These are phyloP conservation scores for Galerucella nymphaeae DNA, from an alignment of 2,888 invertebrate genomes.

Conservation along the genomic window DNA sequence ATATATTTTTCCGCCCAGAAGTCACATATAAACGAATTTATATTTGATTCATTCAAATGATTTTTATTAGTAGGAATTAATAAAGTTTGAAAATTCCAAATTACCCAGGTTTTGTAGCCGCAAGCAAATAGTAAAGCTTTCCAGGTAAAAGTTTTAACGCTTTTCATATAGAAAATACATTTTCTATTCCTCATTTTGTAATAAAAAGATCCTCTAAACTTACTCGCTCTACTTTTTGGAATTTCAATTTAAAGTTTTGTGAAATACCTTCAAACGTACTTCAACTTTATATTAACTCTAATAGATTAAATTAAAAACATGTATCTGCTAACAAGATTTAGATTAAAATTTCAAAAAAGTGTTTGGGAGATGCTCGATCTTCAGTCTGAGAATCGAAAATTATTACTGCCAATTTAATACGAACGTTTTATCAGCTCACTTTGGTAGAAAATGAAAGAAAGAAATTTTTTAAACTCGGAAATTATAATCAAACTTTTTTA, in stretches of 20 bases:
- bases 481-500: no score
- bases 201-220: slow-evolving; percentile 1
- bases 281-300: slow-evolving; percentile 18
- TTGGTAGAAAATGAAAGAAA: no score
- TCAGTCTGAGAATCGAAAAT: background rate
- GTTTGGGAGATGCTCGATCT: background rate
- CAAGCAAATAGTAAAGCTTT: slow-evolving; percentile 2
- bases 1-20: no score
- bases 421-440: background rate
- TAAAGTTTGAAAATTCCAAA: background rate
- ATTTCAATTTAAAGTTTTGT: slow-evolving; percentile 27
- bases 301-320: slow-evolving; percentile 24
- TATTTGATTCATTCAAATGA: no score
- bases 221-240: background rate
- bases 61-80: background rate
- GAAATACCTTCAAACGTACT: slow-evolving; percentile 19
- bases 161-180: slow-evolving; percentile 18
- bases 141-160: slow-evolving; percentile 5
- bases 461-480: no score
- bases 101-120: background rate
- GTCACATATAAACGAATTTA: no score
- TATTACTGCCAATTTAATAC: background rate
- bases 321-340: slow-evolving; percentile 15
- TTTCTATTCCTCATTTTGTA: slow-evolving; percentile 12
- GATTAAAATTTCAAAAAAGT: slow-evolving; percentile 1